phyloP scores from a whole-genome alignment of 2,888 invertebrate genomes.

The Tiliacea citrago region DNA sequence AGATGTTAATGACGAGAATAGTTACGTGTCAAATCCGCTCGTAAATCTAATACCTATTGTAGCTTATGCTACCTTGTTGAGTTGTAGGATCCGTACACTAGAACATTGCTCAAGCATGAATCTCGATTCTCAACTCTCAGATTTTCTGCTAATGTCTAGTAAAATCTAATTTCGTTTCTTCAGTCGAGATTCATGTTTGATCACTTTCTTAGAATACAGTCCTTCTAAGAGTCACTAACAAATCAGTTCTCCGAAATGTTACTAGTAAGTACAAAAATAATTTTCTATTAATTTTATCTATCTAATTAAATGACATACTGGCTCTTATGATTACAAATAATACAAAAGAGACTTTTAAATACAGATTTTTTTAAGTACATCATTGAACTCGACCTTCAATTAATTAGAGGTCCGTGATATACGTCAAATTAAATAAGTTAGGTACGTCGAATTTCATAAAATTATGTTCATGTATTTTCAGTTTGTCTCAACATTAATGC shows the following conservation, averaged over 20 bases:
- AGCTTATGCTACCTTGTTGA: slow-evolving; percentile 11
- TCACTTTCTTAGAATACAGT: not conserved
- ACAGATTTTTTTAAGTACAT: slow-evolving; percentile 2
- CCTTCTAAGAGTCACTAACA: not conserved
- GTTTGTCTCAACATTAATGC: not conserved
- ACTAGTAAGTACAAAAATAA: slow-evolving; percentile 37
- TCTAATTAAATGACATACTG: slow-evolving; percentile 47
- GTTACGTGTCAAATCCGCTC: slow-evolving; percentile 43
- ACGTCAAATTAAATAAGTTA: not conserved
- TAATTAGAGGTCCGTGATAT: not conserved
- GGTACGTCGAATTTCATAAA: not conserved
- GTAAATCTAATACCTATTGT: slow-evolving; percentile 14
- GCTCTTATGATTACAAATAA: slow-evolving; percentile 11
- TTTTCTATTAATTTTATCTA: slow-evolving; percentile 14
- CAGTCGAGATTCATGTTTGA: not conserved
- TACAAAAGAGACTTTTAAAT: slow-evolving; percentile 2
- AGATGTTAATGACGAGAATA: slow-evolving; percentile 43
- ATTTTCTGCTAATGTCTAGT: not conserved
- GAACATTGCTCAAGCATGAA: not conserved
- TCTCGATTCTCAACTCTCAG: not conserved
- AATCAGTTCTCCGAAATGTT: slow-evolving; percentile 9
- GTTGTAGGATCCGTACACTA: not conserved
- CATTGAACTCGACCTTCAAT: not conserved
- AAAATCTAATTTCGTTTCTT: not conserved
- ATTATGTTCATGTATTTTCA: not conserved